These are phyloP conservation scores for Mayetiola destructor DNA, from an alignment of 2,888 invertebrate species.

Conservation along the genomic window DNA sequence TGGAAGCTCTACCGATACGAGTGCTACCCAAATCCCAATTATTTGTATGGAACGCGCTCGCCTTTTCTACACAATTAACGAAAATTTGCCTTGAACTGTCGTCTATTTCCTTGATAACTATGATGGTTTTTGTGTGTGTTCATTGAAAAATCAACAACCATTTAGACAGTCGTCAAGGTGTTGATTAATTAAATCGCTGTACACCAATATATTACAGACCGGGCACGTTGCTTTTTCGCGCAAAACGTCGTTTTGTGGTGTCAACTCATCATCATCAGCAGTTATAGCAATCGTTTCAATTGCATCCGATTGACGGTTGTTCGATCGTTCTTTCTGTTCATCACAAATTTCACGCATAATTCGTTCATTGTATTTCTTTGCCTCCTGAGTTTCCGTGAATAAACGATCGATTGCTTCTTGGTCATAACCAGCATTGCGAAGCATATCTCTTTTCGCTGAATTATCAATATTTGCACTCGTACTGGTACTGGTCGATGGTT, in stretches of 20 bases:
- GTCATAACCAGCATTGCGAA: neutral
- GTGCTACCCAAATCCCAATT: too few species aligned
- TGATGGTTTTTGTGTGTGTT: too few species aligned
- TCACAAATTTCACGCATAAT: neutral
- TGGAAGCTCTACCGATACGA: too few species aligned
- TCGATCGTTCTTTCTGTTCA: neutral
- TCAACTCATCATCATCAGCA: neutral
- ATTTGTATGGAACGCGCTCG: too few species aligned
- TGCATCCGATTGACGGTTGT: neutral
- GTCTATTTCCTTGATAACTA: too few species aligned
- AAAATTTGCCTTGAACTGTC: too few species aligned
- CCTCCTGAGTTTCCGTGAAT: neutral
- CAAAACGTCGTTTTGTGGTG: neutral
- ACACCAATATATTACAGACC: neutral
- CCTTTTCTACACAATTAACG: too few species aligned
- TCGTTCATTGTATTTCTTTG: slow-evolving; percentile 5
- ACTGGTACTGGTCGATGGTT: neutral
- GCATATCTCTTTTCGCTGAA: neutral
- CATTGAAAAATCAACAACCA: too few species aligned
- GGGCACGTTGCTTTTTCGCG: slow-evolving; percentile 3
- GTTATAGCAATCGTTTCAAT: neutral
- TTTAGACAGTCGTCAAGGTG: slow-evolving; percentile 6
- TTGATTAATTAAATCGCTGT: slow-evolving; percentile 2
- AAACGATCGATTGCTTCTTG: slow-evolving; percentile 5
- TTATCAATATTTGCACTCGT: neutral